Base-by-base conservation (phyloP, 2,888 invertebrate genomes). In the Eupithecia inturbata region DNA sequence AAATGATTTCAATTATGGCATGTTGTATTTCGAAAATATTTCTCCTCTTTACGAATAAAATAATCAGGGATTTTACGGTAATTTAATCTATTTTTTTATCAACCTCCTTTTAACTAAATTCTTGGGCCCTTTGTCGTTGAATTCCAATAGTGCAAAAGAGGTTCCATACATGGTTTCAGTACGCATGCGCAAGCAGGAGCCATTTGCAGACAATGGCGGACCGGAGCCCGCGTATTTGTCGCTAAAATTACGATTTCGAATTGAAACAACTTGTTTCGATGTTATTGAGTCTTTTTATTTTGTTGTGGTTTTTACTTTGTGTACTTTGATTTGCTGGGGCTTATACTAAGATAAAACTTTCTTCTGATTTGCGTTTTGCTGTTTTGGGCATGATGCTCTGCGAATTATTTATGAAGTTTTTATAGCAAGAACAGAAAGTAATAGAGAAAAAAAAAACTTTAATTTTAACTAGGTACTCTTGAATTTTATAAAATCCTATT, bases 111-210 rank as follows among this genome's bases (percentile, higher is more conserved):
- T 12, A 53, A 31, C 31, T 16, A 31, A 70, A 67, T 63, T 62
- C 33, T 49, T 36, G 5, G 19, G 9, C 36, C 28, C 26, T 33
- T 33, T 74, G 60, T 36, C 68, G 67, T 69, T 39, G 57, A 73
- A 73, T 76, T 71, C 71, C 71, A 67, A 67, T 49, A 68, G 70
- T 73, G 64, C 75, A 70, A 73, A 73, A 66, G 75, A 76, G 70
- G 73, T 73, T 71, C 70, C 74, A 74, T 75, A 80, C 79, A 78
- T 73, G 77, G 75, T 57, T 72, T 74, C 57, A 53, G 75, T 74
- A 78, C 85, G 86, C 90, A 92, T 92, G 92, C 92, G 92, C 91
- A 91, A 93, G 91, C 91, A 88, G 89, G 87, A 78, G 80, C 89
- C 89, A 88, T 85, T 89, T 92, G 89, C 84, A 88, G 91, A 80